Conservation (phyloP, 2,797 vertebrate species). For the Danionella dracula region DNA sequence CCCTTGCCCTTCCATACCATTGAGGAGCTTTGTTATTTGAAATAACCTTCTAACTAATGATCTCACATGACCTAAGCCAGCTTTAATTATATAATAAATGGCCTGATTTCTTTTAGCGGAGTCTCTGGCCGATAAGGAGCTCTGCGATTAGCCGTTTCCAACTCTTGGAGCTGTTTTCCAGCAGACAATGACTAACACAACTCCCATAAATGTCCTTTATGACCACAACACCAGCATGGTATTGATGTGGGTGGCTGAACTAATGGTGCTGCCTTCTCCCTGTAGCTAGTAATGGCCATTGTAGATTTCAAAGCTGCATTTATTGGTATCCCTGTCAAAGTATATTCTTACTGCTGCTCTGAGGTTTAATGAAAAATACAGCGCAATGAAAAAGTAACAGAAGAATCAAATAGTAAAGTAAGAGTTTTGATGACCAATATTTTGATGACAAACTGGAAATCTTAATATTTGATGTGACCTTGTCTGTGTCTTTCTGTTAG, state of each 20-base stretch:
- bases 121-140: constrained; percentile 1
- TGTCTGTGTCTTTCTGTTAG: neutral
- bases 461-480: neutral
- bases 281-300: neutral
- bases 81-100: constrained; percentile 73
- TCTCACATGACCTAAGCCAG: constrained; percentile 53
- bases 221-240: constrained; percentile 8
- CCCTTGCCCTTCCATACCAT: constrained; percentile 37
- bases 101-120: constrained; percentile 54
- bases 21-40: constrained; percentile 36
- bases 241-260: constrained; percentile 20
- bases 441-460: neutral
- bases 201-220: constrained; percentile 27
- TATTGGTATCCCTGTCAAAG: constrained; percentile 10
- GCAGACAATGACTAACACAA: constrained; percentile 19
- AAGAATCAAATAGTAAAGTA: neutral
- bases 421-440: constrained; percentile 1
- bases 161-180: neutral
- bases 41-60: constrained; percentile 56
- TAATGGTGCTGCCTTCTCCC: neutral
- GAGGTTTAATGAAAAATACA: constrained; percentile 16
- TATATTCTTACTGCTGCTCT: neutral
- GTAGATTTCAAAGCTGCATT: constrained; percentile 10
- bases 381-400: constrained; percentile 10
- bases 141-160: neutral